Percentiles rank a stretch among this genome's conserved stretches.
Evolutionary conservation across 1,140 invertebrate species (phyloP).

Genomic region (Cardiocondyla obscurior): DNA sequence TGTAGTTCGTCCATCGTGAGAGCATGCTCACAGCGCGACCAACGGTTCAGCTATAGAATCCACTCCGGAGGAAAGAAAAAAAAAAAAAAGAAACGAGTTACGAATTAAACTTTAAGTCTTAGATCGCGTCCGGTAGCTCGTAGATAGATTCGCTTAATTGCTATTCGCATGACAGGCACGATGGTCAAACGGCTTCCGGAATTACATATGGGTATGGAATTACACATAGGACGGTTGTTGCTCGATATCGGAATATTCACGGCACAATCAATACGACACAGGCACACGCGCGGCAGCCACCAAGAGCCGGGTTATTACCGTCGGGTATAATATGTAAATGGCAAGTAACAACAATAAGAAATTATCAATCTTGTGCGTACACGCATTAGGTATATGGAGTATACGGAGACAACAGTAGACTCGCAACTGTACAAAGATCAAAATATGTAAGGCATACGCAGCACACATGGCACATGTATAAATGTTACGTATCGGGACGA

Average conservation of each 20-base stretch:
- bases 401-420: background rate
- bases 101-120: background rate
- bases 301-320: constrained; percentile 39
- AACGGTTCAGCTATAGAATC: background rate
- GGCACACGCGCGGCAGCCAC: constrained; percentile 48
- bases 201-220: background rate
- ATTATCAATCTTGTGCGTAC: constrained; percentile 3
- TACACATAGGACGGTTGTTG: background rate
- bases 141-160: no score
- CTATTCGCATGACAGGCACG: background rate
- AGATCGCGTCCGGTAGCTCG: background rate
- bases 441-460: constrained; percentile 52
- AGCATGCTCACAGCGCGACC: background rate
- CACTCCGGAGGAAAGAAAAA: background rate
- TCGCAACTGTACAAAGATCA: constrained; percentile 11
- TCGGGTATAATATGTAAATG: constrained; percentile 13
- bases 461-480: constrained; percentile 64
- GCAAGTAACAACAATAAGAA: constrained; percentile 7
- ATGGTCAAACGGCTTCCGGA: constrained; percentile 16
- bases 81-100: background rate
- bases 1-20: constrained; percentile 22
- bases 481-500: constrained; percentile 29
- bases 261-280: constrained; percentile 35
- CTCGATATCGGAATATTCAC: constrained; percentile 16
- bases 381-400: background rate